Conservation (phyloP, 2,888 invertebrate species). For the Drosophila pegasa region DNA sequence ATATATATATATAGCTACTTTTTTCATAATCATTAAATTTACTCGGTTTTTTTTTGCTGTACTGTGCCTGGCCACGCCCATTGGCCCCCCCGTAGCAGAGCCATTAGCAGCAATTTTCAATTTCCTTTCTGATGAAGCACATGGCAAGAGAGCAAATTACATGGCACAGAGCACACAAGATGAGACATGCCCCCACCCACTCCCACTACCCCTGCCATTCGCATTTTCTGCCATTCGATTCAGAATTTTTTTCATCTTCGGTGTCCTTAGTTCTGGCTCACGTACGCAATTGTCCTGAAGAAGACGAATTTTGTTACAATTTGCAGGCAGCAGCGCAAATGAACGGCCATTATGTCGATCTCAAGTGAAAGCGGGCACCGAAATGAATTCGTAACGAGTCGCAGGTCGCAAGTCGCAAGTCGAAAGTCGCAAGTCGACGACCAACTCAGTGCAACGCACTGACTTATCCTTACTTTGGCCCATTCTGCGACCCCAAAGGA, state of each 20-base stretch:
- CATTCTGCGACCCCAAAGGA: conserved; percentile 63
- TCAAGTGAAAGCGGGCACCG: conserved; percentile 78
- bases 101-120: conserved; percentile 83
- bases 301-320: conserved; percentile 74
- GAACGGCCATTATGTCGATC: conserved; percentile 81
- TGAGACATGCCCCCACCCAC: conserved; percentile 37
- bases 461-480: conserved; percentile 55
- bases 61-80: conserved; percentile 59
- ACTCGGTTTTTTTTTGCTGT: conserved; percentile 36
- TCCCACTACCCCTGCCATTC: not conserved
- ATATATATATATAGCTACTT: conserved; percentile 37
- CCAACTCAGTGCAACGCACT: conserved; percentile 65
- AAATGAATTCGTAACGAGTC: conserved; percentile 80
- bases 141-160: conserved; percentile 84
- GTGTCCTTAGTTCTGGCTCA: conserved; percentile 54
- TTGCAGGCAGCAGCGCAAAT: conserved; percentile 66
- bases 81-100: conserved; percentile 21
- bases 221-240: conserved; percentile 25
- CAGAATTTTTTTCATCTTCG: conserved; percentile 19
- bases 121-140: conserved; percentile 85
- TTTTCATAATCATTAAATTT: conserved; percentile 77
- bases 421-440: conserved; percentile 25
- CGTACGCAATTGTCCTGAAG: conserved; percentile 79
- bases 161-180: conserved; percentile 68
- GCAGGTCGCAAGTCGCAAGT: conserved; percentile 18